Percentiles rank a stretch among this genome's conserved stretches.
phyloP scores from a whole-genome alignment of 2,888 invertebrate species.

The Hipparchia sbordonii region DNA sequence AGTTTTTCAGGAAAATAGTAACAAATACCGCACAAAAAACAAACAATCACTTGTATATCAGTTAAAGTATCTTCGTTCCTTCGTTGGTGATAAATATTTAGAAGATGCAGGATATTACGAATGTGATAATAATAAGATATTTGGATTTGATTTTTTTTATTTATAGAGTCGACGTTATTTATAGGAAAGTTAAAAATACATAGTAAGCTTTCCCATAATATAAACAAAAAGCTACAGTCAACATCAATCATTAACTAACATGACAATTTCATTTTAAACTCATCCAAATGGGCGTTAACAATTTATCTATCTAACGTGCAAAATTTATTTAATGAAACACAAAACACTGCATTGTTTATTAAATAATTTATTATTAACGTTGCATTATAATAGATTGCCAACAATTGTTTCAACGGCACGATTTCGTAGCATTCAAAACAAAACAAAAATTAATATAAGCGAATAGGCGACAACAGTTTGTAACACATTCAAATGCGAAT shows the following conservation, averaged over 20 bases:
- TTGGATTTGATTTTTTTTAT: too few relatives aligned
- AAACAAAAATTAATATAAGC: constrained; percentile 43
- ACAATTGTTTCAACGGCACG: constrained; percentile 37
- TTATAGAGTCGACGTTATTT: too few relatives aligned
- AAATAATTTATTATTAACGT: constrained; percentile 42
- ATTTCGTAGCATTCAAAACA: constrained; percentile 39
- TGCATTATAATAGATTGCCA: constrained; percentile 41
- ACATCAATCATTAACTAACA: constrained; percentile 4
- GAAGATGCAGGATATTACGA: too few relatives aligned
- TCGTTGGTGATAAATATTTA: too few relatives aligned
- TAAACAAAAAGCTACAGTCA: neutral
- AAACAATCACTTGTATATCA: too few relatives aligned
- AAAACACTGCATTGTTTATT: constrained; percentile 35
- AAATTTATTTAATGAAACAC: constrained; percentile 28
- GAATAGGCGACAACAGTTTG: constrained; percentile 46
- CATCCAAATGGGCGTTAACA: constrained; percentile 23
- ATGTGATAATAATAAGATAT: too few relatives aligned
- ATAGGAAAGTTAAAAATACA: too few relatives aligned
- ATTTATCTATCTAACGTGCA: constrained; percentile 34
- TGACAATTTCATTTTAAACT: constrained; percentile 10
- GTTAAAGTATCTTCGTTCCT: too few relatives aligned
- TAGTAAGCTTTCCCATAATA: neutral
- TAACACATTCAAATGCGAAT: constrained; percentile 42
- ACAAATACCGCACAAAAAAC: too few relatives aligned
- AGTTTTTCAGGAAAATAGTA: too few relatives aligned